Conservation (phyloP, 2,113 vertebrate genomes). For the Pseudopipra pipra region DNA sequence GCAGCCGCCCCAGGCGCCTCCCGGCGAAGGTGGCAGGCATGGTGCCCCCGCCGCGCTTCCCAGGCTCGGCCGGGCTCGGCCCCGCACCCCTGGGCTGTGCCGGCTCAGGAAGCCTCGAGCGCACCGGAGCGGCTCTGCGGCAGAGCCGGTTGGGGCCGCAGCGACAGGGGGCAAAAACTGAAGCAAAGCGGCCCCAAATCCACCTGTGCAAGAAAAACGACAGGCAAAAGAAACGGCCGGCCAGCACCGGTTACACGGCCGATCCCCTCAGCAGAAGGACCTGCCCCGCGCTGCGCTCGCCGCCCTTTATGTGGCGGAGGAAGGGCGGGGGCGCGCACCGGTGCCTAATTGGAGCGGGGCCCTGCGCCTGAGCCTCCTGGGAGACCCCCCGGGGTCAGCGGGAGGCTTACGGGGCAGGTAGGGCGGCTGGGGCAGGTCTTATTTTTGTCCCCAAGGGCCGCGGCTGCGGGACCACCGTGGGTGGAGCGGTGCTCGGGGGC, state of each 20-base stretch:
- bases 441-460: accelerated
- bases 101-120: neutral
- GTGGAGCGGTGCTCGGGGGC: accelerated
- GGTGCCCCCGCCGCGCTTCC: neutral
- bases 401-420: accelerated
- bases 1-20: neutral
- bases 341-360: neutral
- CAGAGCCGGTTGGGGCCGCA: neutral
- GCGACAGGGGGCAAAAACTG: accelerated
- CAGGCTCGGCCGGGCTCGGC: neutral
- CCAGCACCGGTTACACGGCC: accelerated
- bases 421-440: accelerated
- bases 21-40: neutral
- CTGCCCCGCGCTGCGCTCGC: accelerated
- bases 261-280: accelerated
- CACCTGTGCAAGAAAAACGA: accelerated
- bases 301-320: neutral
- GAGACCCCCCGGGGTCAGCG: accelerated
- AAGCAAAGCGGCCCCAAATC: too few species aligned
- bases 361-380: accelerated
- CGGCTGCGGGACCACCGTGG: accelerated
- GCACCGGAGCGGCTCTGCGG: neutral
- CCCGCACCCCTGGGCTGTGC: neutral
- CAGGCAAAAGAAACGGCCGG: accelerated
- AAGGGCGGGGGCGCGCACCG: neutral